Percentiles rank a stretch among this genome's conserved stretches.
Evolutionary conservation across 2,113 vertebrate species (phyloP).

Genomic region (Ceyx melanurus): DNA sequence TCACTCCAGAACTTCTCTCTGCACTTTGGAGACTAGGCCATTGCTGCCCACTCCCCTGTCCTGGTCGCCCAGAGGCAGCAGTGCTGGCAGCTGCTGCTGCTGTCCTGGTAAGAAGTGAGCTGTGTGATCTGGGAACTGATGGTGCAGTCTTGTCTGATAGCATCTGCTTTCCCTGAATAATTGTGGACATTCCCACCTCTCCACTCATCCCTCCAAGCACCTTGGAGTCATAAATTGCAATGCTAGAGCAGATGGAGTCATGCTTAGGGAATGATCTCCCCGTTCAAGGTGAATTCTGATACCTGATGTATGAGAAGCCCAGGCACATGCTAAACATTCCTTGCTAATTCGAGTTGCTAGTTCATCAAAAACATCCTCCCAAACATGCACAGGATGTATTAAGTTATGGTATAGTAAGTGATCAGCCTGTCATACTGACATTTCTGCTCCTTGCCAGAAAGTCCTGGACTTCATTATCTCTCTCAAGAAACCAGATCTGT

Average conservation of each 20-base stretch:
- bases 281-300: conserved; percentile 70
- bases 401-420: conserved; percentile 70
- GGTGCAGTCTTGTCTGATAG: conserved; percentile 11
- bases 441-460: conserved; percentile 67
- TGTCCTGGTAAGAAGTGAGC: background rate
- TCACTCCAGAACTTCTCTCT: background rate
- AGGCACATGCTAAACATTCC: conserved; percentile 83
- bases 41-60: background rate
- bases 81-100: background rate
- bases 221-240: conserved; percentile 29
- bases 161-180: conserved; percentile 57
- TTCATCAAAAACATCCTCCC: conserved; percentile 87
- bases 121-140: background rate
- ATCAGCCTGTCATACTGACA: conserved; percentile 70
- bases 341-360: conserved; percentile 82
- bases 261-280: conserved; percentile 53
- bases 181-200: conserved; percentile 19
- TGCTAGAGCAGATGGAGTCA: conserved; percentile 34
- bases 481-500: conserved; percentile 65
- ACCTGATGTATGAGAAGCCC: conserved; percentile 59
- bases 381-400: conserved; percentile 71
- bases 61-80: background rate
- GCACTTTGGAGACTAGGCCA: background rate
- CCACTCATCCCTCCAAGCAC: background rate
- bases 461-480: conserved; percentile 68